Evolutionary conservation across 1,140 invertebrate species (phyloP).

Genomic region (Galendromus occidentalis): DNA sequence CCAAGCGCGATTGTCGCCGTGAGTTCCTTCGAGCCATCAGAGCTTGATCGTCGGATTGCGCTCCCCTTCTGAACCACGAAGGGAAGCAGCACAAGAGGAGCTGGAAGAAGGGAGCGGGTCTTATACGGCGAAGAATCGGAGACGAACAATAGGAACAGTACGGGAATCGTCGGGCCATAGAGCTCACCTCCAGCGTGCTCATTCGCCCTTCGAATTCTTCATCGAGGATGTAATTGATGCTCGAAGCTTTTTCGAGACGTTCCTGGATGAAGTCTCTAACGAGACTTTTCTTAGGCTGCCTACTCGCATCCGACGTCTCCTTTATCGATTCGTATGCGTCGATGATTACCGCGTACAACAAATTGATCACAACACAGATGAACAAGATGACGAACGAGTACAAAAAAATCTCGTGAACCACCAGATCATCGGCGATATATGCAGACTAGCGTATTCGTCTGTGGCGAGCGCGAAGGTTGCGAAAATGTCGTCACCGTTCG

Average conservation of each 20-base stretch:
- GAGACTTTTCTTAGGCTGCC: neutral
- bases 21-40: too few species aligned
- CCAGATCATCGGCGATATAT: conserved; percentile 7
- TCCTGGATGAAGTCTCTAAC: neutral
- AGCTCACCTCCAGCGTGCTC: neutral
- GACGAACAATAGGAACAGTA: too few species aligned
- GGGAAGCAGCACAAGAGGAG: too few species aligned
- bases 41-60: too few species aligned
- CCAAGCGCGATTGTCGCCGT: too few species aligned
- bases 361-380: conserved; percentile 4
- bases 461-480: conserved; percentile 26
- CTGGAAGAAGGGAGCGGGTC: too few species aligned
- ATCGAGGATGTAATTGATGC: neutral
- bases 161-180: too few species aligned
- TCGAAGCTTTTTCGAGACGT: neutral
- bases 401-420: neutral
- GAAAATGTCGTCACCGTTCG: conserved; percentile 31
- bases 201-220: neutral
- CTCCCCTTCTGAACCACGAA: too few species aligned
- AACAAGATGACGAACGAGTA: neutral
- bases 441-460: conserved; percentile 14
- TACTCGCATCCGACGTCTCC: neutral
- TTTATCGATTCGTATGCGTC: neutral
- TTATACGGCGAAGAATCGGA: too few species aligned
- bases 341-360: conserved; percentile 1